Base-by-base conservation (phyloP, 2,113 vertebrate genomes). In the Colius striatus region DNA sequence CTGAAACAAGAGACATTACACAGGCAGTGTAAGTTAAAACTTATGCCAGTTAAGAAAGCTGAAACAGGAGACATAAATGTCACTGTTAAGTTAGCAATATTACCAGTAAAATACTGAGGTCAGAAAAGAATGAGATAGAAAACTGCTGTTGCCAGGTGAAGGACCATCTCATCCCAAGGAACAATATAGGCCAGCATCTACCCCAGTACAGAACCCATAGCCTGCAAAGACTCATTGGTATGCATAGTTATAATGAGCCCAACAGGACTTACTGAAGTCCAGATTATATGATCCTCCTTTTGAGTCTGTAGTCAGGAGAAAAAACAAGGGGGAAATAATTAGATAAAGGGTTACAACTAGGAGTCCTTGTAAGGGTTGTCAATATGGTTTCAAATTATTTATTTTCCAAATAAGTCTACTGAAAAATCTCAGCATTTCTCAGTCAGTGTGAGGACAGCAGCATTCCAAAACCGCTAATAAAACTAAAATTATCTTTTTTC, bases 161-260 rank as follows among this genome's bases (percentile, higher is more conserved):
- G 8, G 13, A 65, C 14, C 2, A 32, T 18, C 26, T 6, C 16
- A 36, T 16, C 20, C 36, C 7, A 55, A 43, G 34, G 27, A 67
- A n/a, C 4, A 36, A 62, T 62, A 70, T 5, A 34, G 4, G 5
- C 10, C 9, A 58, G 4, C 1, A 45, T 23, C 17, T 65, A 15
- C 11, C 18, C 63, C 38, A 29, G 6, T 10, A 3, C 0, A 0
- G 61, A 51, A 11, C 26, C 11, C 51, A 68, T 10, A 53, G 16
- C 4, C 15, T 61, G 29, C 47, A 63, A 53, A 48, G 13, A 30
- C 6, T 16, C 16, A 16, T 13, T 30, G 23, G 2, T n/a, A 3
- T 66, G 19, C 47, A 34, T 22, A 53, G 8, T 26, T 66, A 61
- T 9, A 48, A 60, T 16, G 11, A 81, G 26, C 9, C 4, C 18